Percentiles rank a stretch among this genome's conserved stretches.
These are phyloP conservation scores for Centruroides sculpturatus DNA, from an alignment of 1,140 invertebrate species.

Conservation along the genomic window DNA sequence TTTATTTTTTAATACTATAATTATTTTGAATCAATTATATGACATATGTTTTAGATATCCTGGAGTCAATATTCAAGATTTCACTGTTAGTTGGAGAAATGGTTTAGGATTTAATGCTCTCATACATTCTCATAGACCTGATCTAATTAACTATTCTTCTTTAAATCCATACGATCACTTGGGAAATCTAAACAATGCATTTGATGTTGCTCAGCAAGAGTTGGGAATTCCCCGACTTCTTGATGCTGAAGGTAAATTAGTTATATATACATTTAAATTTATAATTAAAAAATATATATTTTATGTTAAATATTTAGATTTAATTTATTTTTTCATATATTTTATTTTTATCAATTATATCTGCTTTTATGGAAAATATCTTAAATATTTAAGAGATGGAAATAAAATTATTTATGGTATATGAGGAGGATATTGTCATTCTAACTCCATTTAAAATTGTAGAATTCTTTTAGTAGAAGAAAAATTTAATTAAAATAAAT, in stretches of 20 bases:
- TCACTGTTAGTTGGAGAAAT: conserved; percentile 79
- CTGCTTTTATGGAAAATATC: no score
- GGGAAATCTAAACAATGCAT: conserved; percentile 88
- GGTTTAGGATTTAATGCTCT: conserved; percentile 94
- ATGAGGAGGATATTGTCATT: no score
- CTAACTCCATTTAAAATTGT: no score
- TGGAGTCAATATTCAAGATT: conserved; percentile 29
- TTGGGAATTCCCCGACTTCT: conserved; percentile 72
- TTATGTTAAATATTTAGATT: not conserved
- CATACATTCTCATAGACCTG: conserved; percentile 87
- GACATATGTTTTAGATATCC: conserved; percentile 36
- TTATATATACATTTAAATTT: not conserved
- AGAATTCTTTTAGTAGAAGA: no score
- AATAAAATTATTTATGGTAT: no score
- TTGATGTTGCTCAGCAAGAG: conserved; percentile 80
- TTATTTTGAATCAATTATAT: no score
- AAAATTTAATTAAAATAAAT: no score
- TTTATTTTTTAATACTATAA: not conserved
- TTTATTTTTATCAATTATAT: no score
- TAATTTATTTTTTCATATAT: no score
- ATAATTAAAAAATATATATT: not conserved
- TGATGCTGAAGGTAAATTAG: conserved; percentile 57
- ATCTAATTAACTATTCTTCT: conserved; percentile 71
- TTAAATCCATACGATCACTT: conserved; percentile 61
- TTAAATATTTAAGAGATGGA: no score